phyloP scores from a whole-genome alignment of 2,888 invertebrate genomes.

The Oeneis ivallda region DNA sequence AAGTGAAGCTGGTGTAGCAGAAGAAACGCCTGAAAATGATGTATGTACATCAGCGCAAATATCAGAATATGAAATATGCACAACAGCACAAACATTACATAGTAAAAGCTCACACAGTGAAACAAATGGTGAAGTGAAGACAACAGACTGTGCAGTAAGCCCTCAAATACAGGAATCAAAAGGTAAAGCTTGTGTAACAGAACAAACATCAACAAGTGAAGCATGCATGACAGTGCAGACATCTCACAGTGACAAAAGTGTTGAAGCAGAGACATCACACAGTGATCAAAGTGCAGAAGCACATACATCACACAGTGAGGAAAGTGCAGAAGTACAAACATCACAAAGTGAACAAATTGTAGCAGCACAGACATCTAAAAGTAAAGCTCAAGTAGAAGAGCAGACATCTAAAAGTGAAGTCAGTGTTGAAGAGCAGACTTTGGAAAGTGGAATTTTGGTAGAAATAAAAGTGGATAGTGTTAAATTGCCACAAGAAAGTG shows the following conservation, averaged over 20 bases:
- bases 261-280: background rate
- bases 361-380: background rate
- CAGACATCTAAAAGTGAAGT: slow-evolving; percentile 3
- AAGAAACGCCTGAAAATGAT: background rate
- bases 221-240: background rate
- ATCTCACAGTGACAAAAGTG: background rate
- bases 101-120: background rate
- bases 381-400: background rate
- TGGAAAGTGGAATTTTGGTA: slow-evolving; percentile 35
- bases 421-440: slow-evolving; percentile 7
- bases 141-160: background rate
- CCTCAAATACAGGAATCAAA: background rate
- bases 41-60: no score
- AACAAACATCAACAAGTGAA: background rate
- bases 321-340: background rate
- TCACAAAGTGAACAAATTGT: background rate
- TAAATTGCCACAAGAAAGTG: slow-evolving; percentile 48
- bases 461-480: slow-evolving; percentile 45
- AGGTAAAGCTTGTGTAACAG: background rate
- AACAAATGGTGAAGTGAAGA: background rate
- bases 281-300: background rate
- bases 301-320: background rate
- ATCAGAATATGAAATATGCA: background rate
- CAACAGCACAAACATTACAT: background rate
- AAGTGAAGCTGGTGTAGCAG: background rate